Evolutionary conservation across 2,888 invertebrate species (phyloP), one percentile per base, ranked within the genome.

Genomic region (Troides helena): DNA sequence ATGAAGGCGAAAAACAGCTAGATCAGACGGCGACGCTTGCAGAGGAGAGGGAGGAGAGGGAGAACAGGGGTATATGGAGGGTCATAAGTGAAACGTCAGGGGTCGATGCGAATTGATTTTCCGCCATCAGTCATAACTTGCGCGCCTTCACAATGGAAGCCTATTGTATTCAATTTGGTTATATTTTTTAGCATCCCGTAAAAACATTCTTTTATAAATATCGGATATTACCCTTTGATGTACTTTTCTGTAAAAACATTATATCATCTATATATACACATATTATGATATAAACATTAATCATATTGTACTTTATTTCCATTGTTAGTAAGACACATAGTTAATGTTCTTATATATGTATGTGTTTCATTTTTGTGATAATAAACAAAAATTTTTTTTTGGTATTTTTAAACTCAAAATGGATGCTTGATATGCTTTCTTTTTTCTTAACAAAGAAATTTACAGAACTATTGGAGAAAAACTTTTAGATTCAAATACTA

Each of bases 31-130:
- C 57, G 57, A 64, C 67, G 60, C 46, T n/a, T 56, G 39, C 39
- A 21, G 53, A 6, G 58, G 63, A 21, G 53, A 6, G 58, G 63
- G 66, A 18, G 61, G 46, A 59, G 50, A 66, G 59, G 59, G 30
- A 30, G 30, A 30, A 30, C 21, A 5, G 62, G 67, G 58, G 53
- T 39, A 25, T 72, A 72, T 74, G 73, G 77, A 73, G 84, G 85
- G 83, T 82, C 78, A 84, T 82, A 83, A 90, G 89, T 89, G 90
- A 91, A 86, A 86, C 84, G 89, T 88, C 85, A 84, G 86, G 88
- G 88, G 87, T 85, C 87, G 88, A 88, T 87, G 83, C 83, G 85
- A 89, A 91, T 90, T 90, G 90, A 91, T 92, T 89, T 90, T 87
- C 86, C 86, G 77, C 85, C 86, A 88, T 90, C 87, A 87, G 82